These are phyloP conservation scores for Semotilus atromaculatus DNA, from an alignment of 2,797 vertebrate species.

Conservation along the genomic window DNA sequence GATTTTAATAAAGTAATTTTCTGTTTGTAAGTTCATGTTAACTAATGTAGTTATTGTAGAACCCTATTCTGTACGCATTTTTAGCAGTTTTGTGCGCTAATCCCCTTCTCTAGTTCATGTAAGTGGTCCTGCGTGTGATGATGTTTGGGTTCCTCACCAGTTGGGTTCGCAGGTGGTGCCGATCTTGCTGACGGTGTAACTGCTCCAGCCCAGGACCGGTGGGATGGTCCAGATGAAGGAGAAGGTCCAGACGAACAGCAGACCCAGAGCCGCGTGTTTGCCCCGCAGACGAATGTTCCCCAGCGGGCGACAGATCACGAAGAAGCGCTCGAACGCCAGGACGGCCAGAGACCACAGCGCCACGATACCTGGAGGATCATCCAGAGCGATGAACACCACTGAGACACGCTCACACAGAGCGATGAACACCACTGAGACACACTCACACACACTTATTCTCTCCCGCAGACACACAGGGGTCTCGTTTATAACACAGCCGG, in stretches of 20 bases:
- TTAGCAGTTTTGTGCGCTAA: neutral
- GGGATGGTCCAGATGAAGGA: constrained; percentile 91
- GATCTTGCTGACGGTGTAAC: constrained; percentile 90
- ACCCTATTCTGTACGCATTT: neutral
- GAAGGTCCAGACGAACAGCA: constrained; percentile 88
- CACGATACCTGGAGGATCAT: constrained; percentile 80
- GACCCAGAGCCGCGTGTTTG: constrained; percentile 82
- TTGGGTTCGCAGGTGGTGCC: constrained; percentile 93
- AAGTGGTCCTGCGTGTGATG: neutral
- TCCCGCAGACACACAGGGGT: too few species aligned
- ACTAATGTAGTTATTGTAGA: too few species aligned
- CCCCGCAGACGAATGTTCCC: constrained; percentile 77
- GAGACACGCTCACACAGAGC: too few species aligned
- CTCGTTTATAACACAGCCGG: too few species aligned
- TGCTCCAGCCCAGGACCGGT: constrained; percentile 91
- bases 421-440: too few species aligned
- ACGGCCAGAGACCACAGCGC: constrained; percentile 90
- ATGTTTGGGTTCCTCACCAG: constrained; percentile 80
- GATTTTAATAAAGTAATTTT: too few species aligned
- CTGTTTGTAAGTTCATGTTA: too few species aligned
- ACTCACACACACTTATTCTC: too few species aligned
- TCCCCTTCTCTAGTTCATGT: neutral
- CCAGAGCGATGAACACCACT: too few species aligned
- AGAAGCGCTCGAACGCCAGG: constrained; percentile 86
- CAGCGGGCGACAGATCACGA: constrained; percentile 85